Evolutionary conservation across 2,888 invertebrate species (phyloP).

Genomic region (Exephanes ischioxanthus): DNA sequence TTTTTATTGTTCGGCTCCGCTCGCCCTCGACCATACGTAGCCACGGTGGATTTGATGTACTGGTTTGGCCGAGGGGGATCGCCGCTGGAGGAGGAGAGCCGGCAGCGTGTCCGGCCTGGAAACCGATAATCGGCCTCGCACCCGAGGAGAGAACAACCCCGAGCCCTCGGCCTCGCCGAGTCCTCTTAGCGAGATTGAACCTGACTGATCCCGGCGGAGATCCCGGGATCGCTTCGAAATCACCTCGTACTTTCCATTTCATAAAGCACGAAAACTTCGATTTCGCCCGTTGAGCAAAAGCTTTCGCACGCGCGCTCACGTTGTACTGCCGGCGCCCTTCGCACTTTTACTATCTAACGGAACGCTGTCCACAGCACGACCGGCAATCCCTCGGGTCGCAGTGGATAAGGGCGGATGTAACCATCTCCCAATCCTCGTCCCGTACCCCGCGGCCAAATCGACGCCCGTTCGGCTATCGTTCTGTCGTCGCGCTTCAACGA

Average conservation of each 20-base stretch:
- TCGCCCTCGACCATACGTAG: constrained; percentile 16
- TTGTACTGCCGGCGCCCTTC: background rate
- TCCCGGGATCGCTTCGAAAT: constrained; percentile 53
- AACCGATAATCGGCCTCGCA: constrained; percentile 73
- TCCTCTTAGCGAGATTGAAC: constrained; percentile 70
- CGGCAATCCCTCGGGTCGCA: background rate
- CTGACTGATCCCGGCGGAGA: constrained; percentile 66
- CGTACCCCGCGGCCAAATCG: constrained; percentile 20
- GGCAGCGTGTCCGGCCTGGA: constrained; percentile 61
- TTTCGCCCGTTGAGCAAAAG: constrained; percentile 50
- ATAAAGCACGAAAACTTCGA: constrained; percentile 60
- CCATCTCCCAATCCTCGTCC: background rate
- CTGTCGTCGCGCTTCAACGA: constrained; percentile 25
- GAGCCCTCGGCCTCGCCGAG: constrained; percentile 34
- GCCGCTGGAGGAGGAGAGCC: background rate
- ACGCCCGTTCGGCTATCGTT: constrained; percentile 40
- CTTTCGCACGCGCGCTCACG: constrained; percentile 28
- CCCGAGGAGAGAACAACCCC: constrained; percentile 60
- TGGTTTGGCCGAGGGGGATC: constrained; percentile 21
- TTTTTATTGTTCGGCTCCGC: constrained; percentile 72
- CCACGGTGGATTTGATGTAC: constrained; percentile 11
- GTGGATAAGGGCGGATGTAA: constrained; percentile 36
- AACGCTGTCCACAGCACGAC: background rate
- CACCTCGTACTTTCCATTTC: constrained; percentile 68
- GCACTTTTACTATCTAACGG: constrained; percentile 25